Percentiles rank a stretch among this genome's conserved stretches.
These are phyloP conservation scores for Montipora efflorescens DNA, from an alignment of 64 coral and sea anemone species.

Conservation along the genomic window DNA sequence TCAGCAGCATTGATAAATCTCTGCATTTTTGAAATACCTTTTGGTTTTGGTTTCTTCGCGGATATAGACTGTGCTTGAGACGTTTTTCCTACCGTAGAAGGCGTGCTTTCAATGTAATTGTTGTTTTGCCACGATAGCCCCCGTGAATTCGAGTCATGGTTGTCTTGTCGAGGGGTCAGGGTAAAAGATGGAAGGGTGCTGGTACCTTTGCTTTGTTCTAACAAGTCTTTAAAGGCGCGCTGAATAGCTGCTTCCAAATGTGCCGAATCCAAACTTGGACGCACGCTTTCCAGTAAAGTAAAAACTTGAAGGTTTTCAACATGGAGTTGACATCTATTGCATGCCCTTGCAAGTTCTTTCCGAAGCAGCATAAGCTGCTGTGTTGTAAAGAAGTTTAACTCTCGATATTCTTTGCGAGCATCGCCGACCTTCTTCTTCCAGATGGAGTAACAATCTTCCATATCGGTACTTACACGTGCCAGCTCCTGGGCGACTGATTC, in stretches of 20 bases:
- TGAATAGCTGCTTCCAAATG: constrained; percentile 14
- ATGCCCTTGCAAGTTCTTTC: constrained; percentile 46
- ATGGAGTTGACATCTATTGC: constrained; percentile 6
- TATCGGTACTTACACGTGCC: background rate
- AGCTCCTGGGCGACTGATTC: constrained; percentile 47
- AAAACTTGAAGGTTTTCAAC: constrained; percentile 44
- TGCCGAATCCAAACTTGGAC: background rate
- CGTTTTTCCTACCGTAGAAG: background rate
- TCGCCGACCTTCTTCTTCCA: constrained; percentile 61
- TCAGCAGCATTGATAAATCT: background rate
- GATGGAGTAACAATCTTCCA: constrained; percentile 44
- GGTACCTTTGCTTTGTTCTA: background rate
- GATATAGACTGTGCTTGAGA: background rate
- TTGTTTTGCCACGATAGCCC: background rate
- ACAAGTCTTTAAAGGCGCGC: constrained; percentile 15
- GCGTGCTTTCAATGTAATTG: background rate
- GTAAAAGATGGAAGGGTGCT: background rate
- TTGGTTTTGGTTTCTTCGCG: constrained; percentile 1
- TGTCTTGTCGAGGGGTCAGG: background rate
- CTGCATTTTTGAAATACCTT: background rate
- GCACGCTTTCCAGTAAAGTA: constrained; percentile 71
- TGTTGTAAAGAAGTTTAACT: constrained; percentile 75
- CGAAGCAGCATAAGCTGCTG: constrained; percentile 75
- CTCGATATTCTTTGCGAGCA: constrained; percentile 34
- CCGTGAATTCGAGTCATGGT: background rate